Conservation (phyloP, 1,140 invertebrate genomes). For the Aphaenogaster ashmeadi region DNA sequence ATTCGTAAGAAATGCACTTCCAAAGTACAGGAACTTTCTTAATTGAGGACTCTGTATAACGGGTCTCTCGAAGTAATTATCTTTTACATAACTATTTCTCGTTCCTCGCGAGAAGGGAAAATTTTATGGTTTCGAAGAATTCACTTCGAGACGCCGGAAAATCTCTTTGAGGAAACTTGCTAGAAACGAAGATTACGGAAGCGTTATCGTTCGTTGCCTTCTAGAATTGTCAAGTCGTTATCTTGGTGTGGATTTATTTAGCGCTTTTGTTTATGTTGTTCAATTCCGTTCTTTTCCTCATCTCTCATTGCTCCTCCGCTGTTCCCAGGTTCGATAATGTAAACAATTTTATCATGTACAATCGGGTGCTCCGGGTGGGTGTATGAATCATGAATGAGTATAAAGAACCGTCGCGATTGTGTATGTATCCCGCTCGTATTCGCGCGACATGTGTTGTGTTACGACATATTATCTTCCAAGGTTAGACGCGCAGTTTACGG, state of each 20-base stretch:
- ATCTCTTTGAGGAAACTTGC: not conserved
- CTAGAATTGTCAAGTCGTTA: slow-evolving; percentile 3
- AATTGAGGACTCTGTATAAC: not conserved
- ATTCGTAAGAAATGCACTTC: not conserved
- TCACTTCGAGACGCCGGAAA: not conserved
- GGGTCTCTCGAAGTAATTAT: not conserved
- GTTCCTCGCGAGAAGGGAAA: not conserved
- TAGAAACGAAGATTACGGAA: not conserved
- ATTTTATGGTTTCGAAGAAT: not conserved
- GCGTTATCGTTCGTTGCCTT: slow-evolving; percentile 35
- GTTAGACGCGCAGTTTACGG: slow-evolving; percentile 34
- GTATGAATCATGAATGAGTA: slow-evolving; percentile 58
- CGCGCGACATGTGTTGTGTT: slow-evolving; percentile 7
- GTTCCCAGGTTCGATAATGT: slow-evolving; percentile 25
- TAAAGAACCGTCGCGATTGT: slow-evolving; percentile 42
- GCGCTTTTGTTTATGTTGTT: slow-evolving; percentile 8
- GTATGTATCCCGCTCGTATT: not conserved
- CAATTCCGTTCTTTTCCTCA: not conserved
- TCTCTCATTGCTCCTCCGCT: not conserved
- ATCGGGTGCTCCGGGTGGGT: not conserved
- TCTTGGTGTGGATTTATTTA: slow-evolving; percentile 11
- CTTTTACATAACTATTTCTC: not conserved
- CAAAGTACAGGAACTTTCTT: not conserved
- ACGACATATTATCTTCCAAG: slow-evolving; percentile 50
- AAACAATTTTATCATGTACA: slow-evolving; percentile 51